Evolutionary conservation across 2,113 vertebrate genomes (phyloP).

Genomic region (Tragelaphus imberbis): DNA sequence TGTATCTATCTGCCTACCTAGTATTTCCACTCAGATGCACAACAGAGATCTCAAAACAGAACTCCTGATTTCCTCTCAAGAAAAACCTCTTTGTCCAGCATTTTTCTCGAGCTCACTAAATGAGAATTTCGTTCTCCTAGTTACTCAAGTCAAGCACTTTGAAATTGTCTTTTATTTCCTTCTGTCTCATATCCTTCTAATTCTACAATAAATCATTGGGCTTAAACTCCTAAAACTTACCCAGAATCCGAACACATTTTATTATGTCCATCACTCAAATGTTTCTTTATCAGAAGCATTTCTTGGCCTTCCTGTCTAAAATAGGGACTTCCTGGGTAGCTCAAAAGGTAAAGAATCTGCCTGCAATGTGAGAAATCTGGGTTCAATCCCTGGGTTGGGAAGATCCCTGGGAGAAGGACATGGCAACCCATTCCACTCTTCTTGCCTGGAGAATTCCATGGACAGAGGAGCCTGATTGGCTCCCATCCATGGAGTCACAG

Average conservation of each 20-base stretch:
- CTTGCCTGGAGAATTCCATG: neutral
- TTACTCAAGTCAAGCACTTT: neutral
- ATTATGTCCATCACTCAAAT: neutral
- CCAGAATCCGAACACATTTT: neutral
- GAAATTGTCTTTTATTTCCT: neutral
- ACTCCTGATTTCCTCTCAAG: neutral
- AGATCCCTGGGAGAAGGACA: neutral
- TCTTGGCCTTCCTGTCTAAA: neutral
- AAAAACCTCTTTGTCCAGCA: neutral
- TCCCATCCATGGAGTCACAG: neutral
- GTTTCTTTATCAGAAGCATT: neutral
- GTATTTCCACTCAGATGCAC: neutral
- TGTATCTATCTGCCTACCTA: neutral
- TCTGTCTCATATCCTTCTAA: neutral
- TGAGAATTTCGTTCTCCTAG: neutral
- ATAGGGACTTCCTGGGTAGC: neutral
- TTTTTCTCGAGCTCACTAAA: neutral
- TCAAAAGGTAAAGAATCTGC: neutral
- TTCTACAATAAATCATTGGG: neutral
- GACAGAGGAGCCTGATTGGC: neutral
- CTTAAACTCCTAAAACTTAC: slow-evolving; percentile 21
- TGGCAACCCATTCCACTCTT: neutral
- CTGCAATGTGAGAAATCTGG: neutral
- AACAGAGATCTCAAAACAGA: neutral
- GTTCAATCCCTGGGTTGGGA: neutral